A percentile compares a stretch with the other conserved stretches of the same genome.
phyloP scores from a whole-genome alignment of 2,113 vertebrate genomes.

The Leptocoma aspasia region DNA sequence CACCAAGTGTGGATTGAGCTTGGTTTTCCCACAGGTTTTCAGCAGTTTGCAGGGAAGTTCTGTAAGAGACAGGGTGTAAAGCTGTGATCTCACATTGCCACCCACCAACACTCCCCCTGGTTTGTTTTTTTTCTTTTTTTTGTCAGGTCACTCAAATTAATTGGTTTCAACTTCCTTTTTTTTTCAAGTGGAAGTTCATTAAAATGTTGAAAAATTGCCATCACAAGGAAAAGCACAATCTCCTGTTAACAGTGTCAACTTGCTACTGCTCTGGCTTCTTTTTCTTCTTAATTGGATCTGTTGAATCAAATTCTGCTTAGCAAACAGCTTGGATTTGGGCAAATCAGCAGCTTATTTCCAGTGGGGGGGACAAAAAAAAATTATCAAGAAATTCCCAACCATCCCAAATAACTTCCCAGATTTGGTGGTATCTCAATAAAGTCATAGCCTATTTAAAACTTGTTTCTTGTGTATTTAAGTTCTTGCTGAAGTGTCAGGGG shows the following conservation, averaged over 20 bases:
- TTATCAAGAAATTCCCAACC: background rate
- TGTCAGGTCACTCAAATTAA: conserved; percentile 20
- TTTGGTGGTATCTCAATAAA: background rate
- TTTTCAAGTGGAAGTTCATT: conserved; percentile 9
- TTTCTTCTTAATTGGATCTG: conserved; percentile 28
- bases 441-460: background rate
- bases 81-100: conserved; percentile 33
- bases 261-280: background rate
- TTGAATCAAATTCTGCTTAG: conserved; percentile 11
- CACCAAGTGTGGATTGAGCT: rapidly evolving
- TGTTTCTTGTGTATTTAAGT: background rate
- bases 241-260: conserved; percentile 35
- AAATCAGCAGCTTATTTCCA: conserved; percentile 9
- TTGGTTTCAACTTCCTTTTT: background rate
- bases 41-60: background rate
- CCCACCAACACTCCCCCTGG: background rate
- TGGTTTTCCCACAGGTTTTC: background rate
- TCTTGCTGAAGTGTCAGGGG: background rate
- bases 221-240: conserved; percentile 28
- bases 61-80: background rate
- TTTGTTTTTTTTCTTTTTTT: background rate
- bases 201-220: conserved; percentile 43
- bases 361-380: background rate
- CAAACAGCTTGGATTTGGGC: background rate
- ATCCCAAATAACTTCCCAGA: background rate